Conservation (phyloP, 2,888 invertebrate species). For the Agrotis ipsilon region DNA sequence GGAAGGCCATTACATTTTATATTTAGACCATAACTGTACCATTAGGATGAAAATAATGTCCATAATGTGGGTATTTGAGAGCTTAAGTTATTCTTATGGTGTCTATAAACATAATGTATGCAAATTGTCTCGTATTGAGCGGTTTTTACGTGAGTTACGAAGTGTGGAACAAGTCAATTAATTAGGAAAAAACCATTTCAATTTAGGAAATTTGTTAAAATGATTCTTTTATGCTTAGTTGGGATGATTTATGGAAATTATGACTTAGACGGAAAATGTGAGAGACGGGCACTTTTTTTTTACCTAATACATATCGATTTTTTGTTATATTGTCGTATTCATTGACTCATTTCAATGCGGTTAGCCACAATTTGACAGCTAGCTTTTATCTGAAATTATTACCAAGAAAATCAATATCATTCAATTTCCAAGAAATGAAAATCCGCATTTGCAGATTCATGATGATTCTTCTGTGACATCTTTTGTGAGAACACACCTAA, state of each 20-base stretch:
- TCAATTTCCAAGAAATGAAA: constrained; percentile 3
- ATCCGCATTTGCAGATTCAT: background rate
- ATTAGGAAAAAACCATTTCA: constrained; percentile 29
- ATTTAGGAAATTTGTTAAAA: constrained; percentile 6
- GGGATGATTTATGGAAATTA: background rate
- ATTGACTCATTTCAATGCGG: constrained; percentile 9
- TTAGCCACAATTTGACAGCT: constrained; percentile 8
- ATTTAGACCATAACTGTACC: constrained; percentile 55
- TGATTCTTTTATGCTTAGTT: background rate
- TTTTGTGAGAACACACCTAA: background rate
- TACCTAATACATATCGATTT: background rate
- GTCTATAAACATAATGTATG: constrained; percentile 68
- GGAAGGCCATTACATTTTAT: constrained; percentile 53
- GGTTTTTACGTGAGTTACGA: constrained; percentile 48
- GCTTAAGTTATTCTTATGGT: constrained; percentile 67
- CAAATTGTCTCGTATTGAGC: constrained; percentile 63
- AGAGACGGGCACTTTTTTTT: background rate
- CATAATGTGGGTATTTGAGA: constrained; percentile 64
- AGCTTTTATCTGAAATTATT: background rate
- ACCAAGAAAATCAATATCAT: background rate
- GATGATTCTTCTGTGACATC: background rate
- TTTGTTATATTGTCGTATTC: background rate
- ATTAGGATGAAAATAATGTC: constrained; percentile 63
- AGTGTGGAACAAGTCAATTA: constrained; percentile 47
- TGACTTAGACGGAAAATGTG: background rate